phyloP scores from a whole-genome alignment of 2,797 vertebrate species.

The Acanthiza pusilla region DNA sequence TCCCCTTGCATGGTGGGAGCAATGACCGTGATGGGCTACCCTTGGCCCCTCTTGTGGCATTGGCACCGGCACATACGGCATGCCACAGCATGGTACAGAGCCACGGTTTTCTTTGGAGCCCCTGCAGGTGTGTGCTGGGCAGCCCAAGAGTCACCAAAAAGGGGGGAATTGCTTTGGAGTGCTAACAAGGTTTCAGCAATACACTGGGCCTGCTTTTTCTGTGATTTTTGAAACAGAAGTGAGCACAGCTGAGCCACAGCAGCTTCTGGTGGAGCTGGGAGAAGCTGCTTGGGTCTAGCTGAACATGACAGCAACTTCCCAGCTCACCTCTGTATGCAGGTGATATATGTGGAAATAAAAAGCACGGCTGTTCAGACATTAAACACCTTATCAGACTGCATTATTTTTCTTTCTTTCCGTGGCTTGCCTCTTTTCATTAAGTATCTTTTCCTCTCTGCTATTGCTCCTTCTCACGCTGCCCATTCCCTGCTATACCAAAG shows the following conservation, averaged over 20 bases:
- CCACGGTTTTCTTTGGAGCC: not conserved
- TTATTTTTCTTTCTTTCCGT: not conserved
- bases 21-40: not conserved
- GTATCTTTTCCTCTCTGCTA: not conserved
- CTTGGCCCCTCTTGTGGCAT: not conserved
- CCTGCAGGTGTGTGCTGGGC: not conserved
- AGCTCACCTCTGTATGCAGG: fast-evolving
- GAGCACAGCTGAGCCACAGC: not conserved
- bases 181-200: not conserved
- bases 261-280: not conserved
- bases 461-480: not conserved
- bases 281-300: not conserved
- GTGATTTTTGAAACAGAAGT: not conserved
- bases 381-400: not conserved
- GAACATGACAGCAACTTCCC: not conserved
- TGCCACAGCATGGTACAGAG: not conserved
- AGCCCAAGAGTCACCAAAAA: not conserved
- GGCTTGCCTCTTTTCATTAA: not conserved
- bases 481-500: not conserved
- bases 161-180: not conserved
- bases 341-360: not conserved
- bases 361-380: not conserved
- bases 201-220: fast-evolving
- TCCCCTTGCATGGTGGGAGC: not conserved
- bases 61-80: not conserved